phyloP scores from a whole-genome alignment of 2,888 invertebrate genomes.

The Autographa pulchrina region DNA sequence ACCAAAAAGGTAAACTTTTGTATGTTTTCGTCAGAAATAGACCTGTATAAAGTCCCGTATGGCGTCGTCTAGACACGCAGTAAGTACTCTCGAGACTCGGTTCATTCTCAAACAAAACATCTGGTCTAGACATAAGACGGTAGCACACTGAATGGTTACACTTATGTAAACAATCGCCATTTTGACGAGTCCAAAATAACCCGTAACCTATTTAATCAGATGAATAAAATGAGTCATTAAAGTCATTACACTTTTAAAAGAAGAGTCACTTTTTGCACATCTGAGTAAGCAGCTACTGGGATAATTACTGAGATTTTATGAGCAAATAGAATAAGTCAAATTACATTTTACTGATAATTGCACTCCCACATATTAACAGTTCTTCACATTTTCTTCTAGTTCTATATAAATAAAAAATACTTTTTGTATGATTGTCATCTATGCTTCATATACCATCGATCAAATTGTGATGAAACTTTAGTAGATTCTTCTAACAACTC shows the following conservation, averaged over 20 bases:
- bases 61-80: conserved; percentile 77
- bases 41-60: conserved; percentile 60
- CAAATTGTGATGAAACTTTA: too few species aligned
- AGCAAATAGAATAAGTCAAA: not conserved
- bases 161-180: conserved; percentile 61
- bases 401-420: too few species aligned
- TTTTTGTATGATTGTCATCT: too few species aligned
- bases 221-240: conserved; percentile 42
- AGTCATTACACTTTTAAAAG: conserved; percentile 44
- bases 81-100: conserved; percentile 56
- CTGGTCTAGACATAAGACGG: conserved; percentile 64
- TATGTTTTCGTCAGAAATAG: conserved; percentile 57
- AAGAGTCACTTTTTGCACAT: conserved; percentile 36
- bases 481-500: too few species aligned
- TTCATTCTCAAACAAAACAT: conserved; percentile 65
- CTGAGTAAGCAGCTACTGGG: conserved; percentile 12
- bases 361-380: too few species aligned
- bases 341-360: too few species aligned
- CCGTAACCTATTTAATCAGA: conserved; percentile 50
- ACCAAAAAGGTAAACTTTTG: not conserved
- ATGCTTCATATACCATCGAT: too few species aligned
- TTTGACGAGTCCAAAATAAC: conserved; percentile 47
- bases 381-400: too few species aligned
- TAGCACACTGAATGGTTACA: conserved; percentile 57
- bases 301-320: conserved; percentile 10